These are phyloP conservation scores for Drosophila algonquin DNA, from an alignment of 2,888 invertebrate genomes.

Conservation along the genomic window DNA sequence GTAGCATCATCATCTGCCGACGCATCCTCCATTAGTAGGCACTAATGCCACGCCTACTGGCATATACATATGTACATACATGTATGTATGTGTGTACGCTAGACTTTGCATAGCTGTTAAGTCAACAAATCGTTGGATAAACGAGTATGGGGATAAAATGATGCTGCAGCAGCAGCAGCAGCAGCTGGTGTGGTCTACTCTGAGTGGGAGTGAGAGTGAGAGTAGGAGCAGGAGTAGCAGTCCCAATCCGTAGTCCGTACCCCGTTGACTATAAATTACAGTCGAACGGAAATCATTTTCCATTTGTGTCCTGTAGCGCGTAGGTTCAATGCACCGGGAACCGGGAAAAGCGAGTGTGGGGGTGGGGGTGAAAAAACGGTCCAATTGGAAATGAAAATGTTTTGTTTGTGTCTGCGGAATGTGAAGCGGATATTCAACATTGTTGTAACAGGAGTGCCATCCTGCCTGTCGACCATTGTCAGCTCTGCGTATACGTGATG, in stretches of 20 bases:
- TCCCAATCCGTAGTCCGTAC: constrained; percentile 24
- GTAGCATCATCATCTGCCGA: constrained; percentile 13
- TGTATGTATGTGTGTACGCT: constrained; percentile 18
- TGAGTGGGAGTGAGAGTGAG: neutral
- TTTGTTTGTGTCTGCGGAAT: constrained; percentile 53
- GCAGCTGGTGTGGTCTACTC: constrained; percentile 20
- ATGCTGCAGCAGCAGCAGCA: constrained; percentile 37
- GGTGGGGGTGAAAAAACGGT: neutral
- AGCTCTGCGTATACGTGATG: constrained; percentile 35
- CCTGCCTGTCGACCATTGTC: constrained; percentile 24
- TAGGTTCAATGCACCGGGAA: constrained; percentile 4
- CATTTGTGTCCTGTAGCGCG: constrained; percentile 36
- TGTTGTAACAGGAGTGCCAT: constrained; percentile 57
- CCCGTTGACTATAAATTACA: constrained; percentile 67
- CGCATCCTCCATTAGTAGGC: constrained; percentile 24
- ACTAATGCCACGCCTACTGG: constrained; percentile 37
- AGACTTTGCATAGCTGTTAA: constrained; percentile 75
- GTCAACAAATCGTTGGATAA: constrained; percentile 63
- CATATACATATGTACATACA: too few relatives aligned
- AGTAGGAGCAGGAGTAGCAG: neutral
- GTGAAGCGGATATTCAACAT: constrained; percentile 66
- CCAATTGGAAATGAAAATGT: constrained; percentile 53
- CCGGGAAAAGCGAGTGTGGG: neutral
- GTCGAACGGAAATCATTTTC: constrained; percentile 74
- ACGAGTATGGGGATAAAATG: constrained; percentile 21